Conservation (phyloP, 2,888 invertebrate species). For the Rhingia rostrata region DNA sequence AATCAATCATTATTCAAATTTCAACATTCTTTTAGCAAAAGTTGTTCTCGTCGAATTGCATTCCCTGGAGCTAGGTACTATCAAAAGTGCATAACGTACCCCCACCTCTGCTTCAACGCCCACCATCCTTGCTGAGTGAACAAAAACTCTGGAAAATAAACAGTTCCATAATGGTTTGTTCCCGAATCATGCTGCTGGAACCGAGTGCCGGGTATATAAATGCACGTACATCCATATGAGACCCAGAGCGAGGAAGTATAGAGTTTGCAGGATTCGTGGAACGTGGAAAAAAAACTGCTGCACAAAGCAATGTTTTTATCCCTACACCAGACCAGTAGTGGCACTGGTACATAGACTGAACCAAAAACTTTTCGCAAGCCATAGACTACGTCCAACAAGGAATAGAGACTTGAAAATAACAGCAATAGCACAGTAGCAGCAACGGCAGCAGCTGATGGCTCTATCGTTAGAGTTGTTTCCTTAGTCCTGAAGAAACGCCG, state of each 20-base stretch:
- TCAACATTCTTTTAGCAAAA: slow-evolving; percentile 61
- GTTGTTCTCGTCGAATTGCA: slow-evolving; percentile 52
- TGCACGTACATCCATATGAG: slow-evolving; percentile 30
- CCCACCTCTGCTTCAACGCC: background rate
- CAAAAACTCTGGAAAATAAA: slow-evolving; percentile 67
- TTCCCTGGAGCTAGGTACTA: slow-evolving; percentile 39
- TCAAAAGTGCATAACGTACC: slow-evolving; percentile 48
- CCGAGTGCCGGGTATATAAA: slow-evolving; percentile 32
- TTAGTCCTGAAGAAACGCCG: slow-evolving; percentile 54
- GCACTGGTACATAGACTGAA: slow-evolving; percentile 49
- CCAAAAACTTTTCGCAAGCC: slow-evolving; percentile 62
- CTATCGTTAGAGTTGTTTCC: slow-evolving; percentile 62
- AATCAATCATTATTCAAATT: slow-evolving; percentile 75
- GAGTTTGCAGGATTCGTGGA: slow-evolving; percentile 22
- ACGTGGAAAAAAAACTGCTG: slow-evolving; percentile 17
- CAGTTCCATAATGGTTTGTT: slow-evolving; percentile 71
- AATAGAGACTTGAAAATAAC: slow-evolving; percentile 68
- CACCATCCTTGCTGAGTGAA: slow-evolving; percentile 34
- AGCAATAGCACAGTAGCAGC: slow-evolving; percentile 45
- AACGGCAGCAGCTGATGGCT: slow-evolving; percentile 63
- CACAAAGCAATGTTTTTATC: slow-evolving; percentile 60
- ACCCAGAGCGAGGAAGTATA: background rate
- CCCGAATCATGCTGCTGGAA: slow-evolving; percentile 40
- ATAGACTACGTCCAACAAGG: slow-evolving; percentile 48
- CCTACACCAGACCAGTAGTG: slow-evolving; percentile 50